Conservation (phyloP, 2,797 vertebrate species). For the Hozukius guyotensis region DNA sequence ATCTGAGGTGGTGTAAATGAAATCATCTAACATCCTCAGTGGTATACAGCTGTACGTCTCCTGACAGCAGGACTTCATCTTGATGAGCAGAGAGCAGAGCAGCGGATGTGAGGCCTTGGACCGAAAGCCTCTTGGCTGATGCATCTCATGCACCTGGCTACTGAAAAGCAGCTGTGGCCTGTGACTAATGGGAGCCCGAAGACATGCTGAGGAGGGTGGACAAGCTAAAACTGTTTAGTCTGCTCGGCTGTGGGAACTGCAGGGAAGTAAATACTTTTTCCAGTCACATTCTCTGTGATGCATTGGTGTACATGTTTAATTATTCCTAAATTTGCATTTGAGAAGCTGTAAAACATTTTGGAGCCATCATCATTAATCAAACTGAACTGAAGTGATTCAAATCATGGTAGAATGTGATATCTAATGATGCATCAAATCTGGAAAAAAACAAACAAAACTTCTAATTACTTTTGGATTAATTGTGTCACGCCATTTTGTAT, state of each 20-base stretch:
- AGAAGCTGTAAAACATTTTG: background rate
- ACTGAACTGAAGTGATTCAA: background rate
- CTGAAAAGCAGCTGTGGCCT: slow-evolving; percentile 29
- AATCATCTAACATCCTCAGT: background rate
- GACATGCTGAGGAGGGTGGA: background rate
- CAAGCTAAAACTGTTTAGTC: slow-evolving; percentile 15
- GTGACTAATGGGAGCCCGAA: background rate
- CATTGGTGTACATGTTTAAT: background rate
- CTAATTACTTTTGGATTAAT: background rate
- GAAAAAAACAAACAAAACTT: background rate
- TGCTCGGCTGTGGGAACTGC: background rate
- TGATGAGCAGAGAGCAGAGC: slow-evolving; percentile 1
- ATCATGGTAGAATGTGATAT: background rate
- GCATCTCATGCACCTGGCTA: slow-evolving; percentile 35
- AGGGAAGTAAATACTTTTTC: background rate
- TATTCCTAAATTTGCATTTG: background rate
- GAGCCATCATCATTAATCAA: background rate
- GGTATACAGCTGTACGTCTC: background rate
- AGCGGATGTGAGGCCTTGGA: slow-evolving; percentile 18
- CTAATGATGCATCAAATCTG: background rate
- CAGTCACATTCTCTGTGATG: background rate
- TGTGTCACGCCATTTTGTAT: background rate
- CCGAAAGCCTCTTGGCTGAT: slow-evolving; percentile 21
- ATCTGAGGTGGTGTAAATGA: background rate
- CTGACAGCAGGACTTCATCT: slow-evolving; percentile 19